phyloP scores from a whole-genome alignment of 2,888 invertebrate species.

The Acanthococcus lagerstroemiae region DNA sequence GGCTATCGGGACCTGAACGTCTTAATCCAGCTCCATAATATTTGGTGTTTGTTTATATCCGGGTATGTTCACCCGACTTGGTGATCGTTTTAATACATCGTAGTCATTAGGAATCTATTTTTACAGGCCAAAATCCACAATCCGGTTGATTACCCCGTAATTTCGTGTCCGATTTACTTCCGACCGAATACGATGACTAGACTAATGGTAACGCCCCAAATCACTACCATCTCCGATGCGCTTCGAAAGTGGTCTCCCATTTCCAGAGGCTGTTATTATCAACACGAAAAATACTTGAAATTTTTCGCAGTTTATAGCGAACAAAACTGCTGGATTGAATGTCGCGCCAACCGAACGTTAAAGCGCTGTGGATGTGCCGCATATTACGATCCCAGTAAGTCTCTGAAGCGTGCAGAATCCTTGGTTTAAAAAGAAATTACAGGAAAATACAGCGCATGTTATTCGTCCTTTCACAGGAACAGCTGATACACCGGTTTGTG shows the following conservation, averaged over 20 bases:
- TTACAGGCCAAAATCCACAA: slow-evolving; percentile 39
- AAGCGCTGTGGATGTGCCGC: slow-evolving; percentile 34
- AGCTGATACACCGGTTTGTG: slow-evolving; percentile 19
- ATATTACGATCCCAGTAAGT: slow-evolving; percentile 34
- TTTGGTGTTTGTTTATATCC: no score
- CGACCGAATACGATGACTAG: slow-evolving; percentile 28
- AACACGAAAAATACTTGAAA: slow-evolving; percentile 35
- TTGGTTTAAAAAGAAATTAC: neutral
- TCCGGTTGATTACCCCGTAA: slow-evolving; percentile 39
- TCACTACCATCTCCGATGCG: slow-evolving; percentile 26
- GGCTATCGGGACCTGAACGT: no score
- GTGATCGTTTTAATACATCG: no score
- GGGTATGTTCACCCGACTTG: no score
- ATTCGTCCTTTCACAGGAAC: slow-evolving; percentile 14
- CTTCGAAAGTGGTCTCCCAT: slow-evolving; percentile 33
- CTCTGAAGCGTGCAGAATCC: neutral
- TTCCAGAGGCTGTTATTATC: slow-evolving; percentile 36
- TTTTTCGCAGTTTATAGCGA: slow-evolving; percentile 35
- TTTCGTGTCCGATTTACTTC: slow-evolving; percentile 31
- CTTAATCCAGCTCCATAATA: no score
- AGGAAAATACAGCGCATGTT: neutral
- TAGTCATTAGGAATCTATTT: neutral
- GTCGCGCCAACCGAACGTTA: slow-evolving; percentile 35
- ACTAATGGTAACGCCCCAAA: slow-evolving; percentile 19
- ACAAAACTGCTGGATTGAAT: slow-evolving; percentile 36